Evolutionary conservation across 2,113 vertebrate genomes (phyloP).

Genomic region (Prunella fulvescens): DNA sequence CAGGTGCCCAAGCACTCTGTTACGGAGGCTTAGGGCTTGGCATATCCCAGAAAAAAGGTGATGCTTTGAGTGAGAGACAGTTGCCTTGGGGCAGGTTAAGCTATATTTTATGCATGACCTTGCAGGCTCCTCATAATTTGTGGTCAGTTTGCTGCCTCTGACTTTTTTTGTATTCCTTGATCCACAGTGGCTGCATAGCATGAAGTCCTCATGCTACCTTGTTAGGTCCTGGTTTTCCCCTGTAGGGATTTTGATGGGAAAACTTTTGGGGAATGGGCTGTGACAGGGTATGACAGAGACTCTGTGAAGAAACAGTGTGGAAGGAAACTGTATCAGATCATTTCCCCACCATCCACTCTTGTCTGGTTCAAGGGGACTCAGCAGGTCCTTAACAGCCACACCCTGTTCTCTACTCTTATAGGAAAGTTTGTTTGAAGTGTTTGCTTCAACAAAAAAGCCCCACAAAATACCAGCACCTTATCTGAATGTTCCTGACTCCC

Average conservation of each 20-base stretch:
- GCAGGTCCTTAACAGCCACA: background rate
- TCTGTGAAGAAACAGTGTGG: background rate
- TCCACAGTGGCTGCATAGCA: background rate
- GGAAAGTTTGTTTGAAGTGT: background rate
- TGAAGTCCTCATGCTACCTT: background rate
- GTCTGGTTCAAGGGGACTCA: background rate
- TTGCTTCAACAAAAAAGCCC: background rate
- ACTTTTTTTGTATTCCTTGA: background rate
- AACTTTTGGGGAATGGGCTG: background rate
- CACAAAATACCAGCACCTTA: background rate
- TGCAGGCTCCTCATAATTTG: background rate
- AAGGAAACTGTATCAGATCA: background rate
- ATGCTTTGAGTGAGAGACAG: background rate
- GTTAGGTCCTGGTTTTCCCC: background rate
- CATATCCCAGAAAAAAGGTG: background rate
- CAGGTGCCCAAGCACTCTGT: background rate
- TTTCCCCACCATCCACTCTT: background rate
- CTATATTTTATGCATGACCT: background rate
- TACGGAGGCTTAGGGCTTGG: background rate
- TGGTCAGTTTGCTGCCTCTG: background rate
- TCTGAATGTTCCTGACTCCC: background rate
- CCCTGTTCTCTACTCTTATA: background rate
- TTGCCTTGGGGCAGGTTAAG: background rate
- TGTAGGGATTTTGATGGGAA: background rate
- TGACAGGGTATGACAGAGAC: background rate